A percentile compares a stretch with the other conserved stretches of the same genome.
phyloP scores from a whole-genome alignment of 1,140 invertebrate species.

The Drosophila paulistorum region DNA sequence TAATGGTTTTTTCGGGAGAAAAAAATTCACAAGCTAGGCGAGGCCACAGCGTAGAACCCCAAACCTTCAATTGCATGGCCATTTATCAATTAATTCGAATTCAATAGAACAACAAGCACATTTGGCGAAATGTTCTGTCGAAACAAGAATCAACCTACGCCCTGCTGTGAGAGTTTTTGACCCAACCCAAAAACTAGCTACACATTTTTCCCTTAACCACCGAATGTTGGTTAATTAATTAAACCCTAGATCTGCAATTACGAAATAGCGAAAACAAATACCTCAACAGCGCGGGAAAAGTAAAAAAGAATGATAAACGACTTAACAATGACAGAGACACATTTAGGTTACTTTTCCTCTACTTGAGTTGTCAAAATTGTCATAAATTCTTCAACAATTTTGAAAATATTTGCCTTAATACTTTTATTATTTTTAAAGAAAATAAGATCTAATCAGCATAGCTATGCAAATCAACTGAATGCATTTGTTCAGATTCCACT shows the following conservation, averaged over 20 bases:
- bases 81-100: conserved; percentile 69
- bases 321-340: not conserved
- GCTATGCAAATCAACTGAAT: no score
- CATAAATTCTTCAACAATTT: no score
- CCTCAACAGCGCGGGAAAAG: not conserved
- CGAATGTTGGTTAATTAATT: conserved; percentile 1
- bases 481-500: no score
- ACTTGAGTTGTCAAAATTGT: no score
- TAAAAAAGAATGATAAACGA: not conserved
- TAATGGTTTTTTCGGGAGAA: no score
- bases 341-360: no score
- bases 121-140: conserved; percentile 24
- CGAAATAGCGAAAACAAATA: not conserved
- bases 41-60: not conserved
- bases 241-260: conserved; percentile 6
- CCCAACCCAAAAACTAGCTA: not conserved
- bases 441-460: no score
- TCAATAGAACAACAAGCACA: conserved; percentile 19
- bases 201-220: not conserved
- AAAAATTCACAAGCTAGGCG: not conserved
- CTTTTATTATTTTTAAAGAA: no score
- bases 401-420: no score
- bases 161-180: not conserved
- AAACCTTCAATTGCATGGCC: conserved; percentile 12
- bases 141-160: not conserved